phyloP scores from a whole-genome alignment of 2,797 vertebrate species.

The Mormyrus hasselquistii region DNA sequence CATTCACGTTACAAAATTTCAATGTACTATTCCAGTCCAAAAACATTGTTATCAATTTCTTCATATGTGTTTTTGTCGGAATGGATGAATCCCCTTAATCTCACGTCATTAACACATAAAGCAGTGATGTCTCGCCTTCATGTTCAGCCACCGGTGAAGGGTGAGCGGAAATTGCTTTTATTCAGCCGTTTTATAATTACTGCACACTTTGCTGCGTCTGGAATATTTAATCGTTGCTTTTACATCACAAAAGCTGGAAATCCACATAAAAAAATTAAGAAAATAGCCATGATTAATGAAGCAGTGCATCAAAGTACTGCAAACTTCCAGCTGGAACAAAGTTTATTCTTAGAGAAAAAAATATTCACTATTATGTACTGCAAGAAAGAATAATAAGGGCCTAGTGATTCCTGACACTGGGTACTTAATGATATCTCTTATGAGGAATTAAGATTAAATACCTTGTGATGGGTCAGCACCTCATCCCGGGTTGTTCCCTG shows the following conservation, averaged over 20 bases:
- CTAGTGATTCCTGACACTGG: background rate
- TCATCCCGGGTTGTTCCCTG: background rate
- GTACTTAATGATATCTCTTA: background rate
- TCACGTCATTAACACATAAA: background rate
- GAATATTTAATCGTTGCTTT: background rate
- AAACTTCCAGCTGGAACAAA: background rate
- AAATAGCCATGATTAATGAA: background rate
- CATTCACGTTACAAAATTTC: background rate
- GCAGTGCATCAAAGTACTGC: background rate
- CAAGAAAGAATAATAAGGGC: background rate
- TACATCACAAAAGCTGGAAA: constrained; percentile 23
- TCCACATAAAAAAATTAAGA: background rate
- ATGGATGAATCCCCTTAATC: background rate
- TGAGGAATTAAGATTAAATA: background rate
- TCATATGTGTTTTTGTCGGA: background rate
- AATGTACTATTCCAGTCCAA: background rate
- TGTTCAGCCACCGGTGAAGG: background rate
- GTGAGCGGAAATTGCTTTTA: background rate
- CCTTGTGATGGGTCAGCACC: background rate
- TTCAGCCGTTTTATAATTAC: background rate
- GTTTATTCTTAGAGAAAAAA: background rate
- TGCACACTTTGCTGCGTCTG: background rate
- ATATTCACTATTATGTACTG: background rate
- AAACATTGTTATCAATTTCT: background rate
- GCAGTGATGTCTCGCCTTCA: background rate